These are phyloP conservation scores for Unio delphinus DNA, from an alignment of 2,888 invertebrate species.

Conservation along the genomic window DNA sequence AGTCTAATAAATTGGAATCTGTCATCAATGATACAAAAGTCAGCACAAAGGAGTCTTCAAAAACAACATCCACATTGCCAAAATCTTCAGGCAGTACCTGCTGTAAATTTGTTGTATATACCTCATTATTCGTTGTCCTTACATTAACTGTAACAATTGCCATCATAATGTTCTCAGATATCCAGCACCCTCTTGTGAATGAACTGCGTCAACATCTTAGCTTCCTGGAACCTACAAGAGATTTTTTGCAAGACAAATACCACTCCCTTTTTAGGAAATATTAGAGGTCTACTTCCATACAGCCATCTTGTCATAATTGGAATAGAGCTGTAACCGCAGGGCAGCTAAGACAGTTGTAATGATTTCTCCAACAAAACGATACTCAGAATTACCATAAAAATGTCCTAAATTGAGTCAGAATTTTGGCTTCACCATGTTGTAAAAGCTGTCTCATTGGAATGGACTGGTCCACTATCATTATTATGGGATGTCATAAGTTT, in stretches of 20 bases:
- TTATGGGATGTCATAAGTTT: too few species aligned
- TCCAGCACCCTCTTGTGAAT: constrained; percentile 52
- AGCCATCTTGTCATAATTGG: too few species aligned
- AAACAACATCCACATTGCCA: constrained; percentile 5
- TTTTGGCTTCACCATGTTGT: too few species aligned
- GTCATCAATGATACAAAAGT: constrained; percentile 6
- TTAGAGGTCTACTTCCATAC: too few species aligned
- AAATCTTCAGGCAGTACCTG: constrained; percentile 29
- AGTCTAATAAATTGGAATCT: constrained; percentile 20
- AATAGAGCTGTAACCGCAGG: too few species aligned
- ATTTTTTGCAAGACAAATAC: constrained; percentile 43
- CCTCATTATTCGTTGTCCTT: constrained; percentile 48
- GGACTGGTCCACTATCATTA: too few species aligned
- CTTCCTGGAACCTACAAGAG: constrained; percentile 56
- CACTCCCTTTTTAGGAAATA: background rate
- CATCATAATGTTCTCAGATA: constrained; percentile 54
- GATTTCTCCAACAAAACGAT: too few species aligned
- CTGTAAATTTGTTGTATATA: constrained; percentile 39
- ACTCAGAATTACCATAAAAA: too few species aligned
- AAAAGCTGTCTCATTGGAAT: too few species aligned
- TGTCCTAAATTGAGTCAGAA: too few species aligned
- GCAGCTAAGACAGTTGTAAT: too few species aligned
- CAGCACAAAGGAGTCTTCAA: constrained; percentile 5
- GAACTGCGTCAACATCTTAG: constrained; percentile 45
- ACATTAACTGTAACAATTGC: constrained; percentile 47